phyloP scores from a whole-genome alignment of 2,113 vertebrate species.

The Pluvianellus socialis region DNA sequence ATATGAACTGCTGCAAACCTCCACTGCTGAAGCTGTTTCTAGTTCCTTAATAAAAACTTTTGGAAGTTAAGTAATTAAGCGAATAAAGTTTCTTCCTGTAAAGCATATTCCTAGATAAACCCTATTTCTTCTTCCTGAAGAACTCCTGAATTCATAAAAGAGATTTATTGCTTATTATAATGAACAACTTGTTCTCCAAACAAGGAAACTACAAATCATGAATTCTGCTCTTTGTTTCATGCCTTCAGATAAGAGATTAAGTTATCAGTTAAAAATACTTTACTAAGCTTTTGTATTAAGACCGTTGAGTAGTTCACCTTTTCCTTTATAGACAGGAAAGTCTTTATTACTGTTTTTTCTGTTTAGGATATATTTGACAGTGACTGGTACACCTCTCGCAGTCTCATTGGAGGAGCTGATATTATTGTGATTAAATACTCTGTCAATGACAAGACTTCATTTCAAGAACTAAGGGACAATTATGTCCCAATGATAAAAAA shows the following conservation, averaged over 20 bases:
- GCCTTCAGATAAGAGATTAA: neutral
- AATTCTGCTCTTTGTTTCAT: neutral
- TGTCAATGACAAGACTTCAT: slow-evolving; percentile 91
- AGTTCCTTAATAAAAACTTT: neutral
- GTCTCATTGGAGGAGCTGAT: slow-evolving; percentile 89
- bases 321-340: neutral
- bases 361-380: slow-evolving; percentile 91
- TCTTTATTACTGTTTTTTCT: slow-evolving; percentile 12
- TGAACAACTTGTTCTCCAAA: neutral
- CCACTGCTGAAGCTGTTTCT: neutral
- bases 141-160: neutral
- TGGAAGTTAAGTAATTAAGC: neutral
- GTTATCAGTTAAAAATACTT: neutral
- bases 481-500: slow-evolving; percentile 91
- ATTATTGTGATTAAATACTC: slow-evolving; percentile 96
- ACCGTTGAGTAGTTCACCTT: neutral
- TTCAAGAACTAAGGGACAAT: slow-evolving; percentile 89
- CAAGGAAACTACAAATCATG: neutral
- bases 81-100: neutral
- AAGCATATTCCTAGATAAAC: neutral
- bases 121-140: neutral
- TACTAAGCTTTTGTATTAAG: neutral
- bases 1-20: neutral
- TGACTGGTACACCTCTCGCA: slow-evolving; percentile 89
- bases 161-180: neutral